Base-by-base conservation (phyloP, 35 echinoderm and acorn worm genomes). In the Chiridota heheva region DNA sequence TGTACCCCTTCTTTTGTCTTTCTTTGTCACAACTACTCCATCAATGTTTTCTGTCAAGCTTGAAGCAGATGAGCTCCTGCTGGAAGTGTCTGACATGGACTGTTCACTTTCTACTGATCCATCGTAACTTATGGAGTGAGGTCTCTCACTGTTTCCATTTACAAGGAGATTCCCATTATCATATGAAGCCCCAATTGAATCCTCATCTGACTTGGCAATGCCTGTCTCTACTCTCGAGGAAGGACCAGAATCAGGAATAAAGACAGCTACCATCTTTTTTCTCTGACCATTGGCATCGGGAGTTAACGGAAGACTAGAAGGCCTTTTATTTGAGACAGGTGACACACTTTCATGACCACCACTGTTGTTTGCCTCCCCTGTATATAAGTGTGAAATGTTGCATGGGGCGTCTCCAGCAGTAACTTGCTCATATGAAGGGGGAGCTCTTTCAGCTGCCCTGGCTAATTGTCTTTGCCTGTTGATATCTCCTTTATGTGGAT, bases 181-280 rank as follows among this genome's bases (percentile, higher is more conserved):
- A 39, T 66, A 7, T 17, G 47, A 67, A 16, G 35, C 43, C 20
- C 76, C 69, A 73, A 76, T 71, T 3, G 40, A 58, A 49, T 18
- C 77, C 42, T 73, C 70, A 0, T 41, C 30, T 28, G 26, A 77
- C 31, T 97, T 91, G 7, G 93, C 93, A 42, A 97, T 97, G 0
- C 93, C 93, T 35, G 93, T 97, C 55, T 97, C 84, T 32, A 97
- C 89, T 57, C 90, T 87, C 24, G 93, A 73, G 3, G 88, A 83
- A 6, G 88, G 93, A 43, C 93, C 88, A 36, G 83, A 77, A 49
- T 91, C 80, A 38, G 93, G 93, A 53, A 91, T 90, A 78, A 91
- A 97, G 5, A 97, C 88, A 12, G 93, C 93, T 58, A 97, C 84
- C 56, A 97, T 65, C 53, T 91, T 97, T 40, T 97, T 97, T 46